Percentiles rank a stretch among this genome's conserved stretches.
Conservation (phyloP, 2,888 invertebrate species). For the Drosophila recens region DNA sequence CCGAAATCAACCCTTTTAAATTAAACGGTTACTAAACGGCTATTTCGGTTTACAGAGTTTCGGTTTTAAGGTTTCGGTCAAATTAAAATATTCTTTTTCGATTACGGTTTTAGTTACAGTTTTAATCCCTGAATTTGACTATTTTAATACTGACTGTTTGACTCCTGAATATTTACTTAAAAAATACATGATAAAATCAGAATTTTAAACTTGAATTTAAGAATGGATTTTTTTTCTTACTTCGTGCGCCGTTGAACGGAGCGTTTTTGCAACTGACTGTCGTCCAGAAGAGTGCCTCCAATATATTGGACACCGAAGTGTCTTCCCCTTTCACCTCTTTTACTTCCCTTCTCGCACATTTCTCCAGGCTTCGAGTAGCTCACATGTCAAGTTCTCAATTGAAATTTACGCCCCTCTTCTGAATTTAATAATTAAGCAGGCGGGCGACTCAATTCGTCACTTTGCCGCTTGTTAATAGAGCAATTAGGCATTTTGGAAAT, state of each 20-base stretch:
- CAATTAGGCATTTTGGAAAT: constrained; percentile 13
- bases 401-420: constrained; percentile 29
- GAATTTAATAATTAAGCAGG: constrained; percentile 34
- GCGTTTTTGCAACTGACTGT: constrained; percentile 31
- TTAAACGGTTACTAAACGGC: too few species aligned
- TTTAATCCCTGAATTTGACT: too few species aligned
- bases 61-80: too few species aligned
- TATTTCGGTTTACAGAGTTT: too few species aligned
- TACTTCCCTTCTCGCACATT: background rate
- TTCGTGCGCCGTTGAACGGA: constrained; percentile 10
- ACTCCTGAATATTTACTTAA: too few species aligned
- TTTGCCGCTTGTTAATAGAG: constrained; percentile 12
- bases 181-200: too few species aligned
- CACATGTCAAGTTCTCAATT: constrained; percentile 11
- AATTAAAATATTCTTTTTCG: too few species aligned
- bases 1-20: too few species aligned
- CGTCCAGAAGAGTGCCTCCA: background rate
- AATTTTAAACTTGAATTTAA: too few species aligned
- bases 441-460: constrained; percentile 15
- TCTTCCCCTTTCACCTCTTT: background rate
- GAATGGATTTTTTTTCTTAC: background rate
- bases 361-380: background rate
- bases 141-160: too few species aligned
- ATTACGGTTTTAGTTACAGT: too few species aligned
- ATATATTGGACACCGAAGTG: constrained; percentile 29